phyloP scores from a whole-genome alignment of 2,113 vertebrate genomes.

The Gulo gulo region DNA sequence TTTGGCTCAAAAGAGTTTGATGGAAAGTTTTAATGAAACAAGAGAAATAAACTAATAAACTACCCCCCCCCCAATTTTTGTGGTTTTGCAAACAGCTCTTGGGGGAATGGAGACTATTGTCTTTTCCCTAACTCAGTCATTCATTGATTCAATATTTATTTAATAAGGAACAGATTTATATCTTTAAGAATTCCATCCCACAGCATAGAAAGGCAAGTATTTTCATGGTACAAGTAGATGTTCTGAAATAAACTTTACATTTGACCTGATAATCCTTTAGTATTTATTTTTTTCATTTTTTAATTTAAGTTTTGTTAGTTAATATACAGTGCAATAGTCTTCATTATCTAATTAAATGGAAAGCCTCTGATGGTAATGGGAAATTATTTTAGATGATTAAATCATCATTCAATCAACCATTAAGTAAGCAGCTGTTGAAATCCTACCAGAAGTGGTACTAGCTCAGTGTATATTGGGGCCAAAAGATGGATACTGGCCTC shows the following conservation, averaged over 20 bases:
- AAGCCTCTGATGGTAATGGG: background rate
- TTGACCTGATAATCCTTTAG: background rate
- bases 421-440: background rate
- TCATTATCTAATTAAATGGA: background rate
- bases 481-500: background rate
- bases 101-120: background rate
- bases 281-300: background rate
- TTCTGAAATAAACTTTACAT: background rate
- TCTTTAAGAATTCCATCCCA: background rate
- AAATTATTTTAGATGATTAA: background rate
- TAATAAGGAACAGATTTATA: background rate
- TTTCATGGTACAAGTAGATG: background rate
- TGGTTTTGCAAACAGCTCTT: background rate
- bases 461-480: too few species aligned
- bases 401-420: too few species aligned
- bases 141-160: background rate
- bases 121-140: background rate
- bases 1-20: background rate
- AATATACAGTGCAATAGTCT: background rate
- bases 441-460: background rate
- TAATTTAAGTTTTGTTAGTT: background rate
- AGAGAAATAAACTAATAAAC: background rate
- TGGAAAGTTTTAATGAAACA: background rate
- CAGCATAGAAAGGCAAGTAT: background rate
- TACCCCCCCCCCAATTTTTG: background rate